Conservation (phyloP, 2,113 vertebrate species). For the Ibidorhyncha struthersii region DNA sequence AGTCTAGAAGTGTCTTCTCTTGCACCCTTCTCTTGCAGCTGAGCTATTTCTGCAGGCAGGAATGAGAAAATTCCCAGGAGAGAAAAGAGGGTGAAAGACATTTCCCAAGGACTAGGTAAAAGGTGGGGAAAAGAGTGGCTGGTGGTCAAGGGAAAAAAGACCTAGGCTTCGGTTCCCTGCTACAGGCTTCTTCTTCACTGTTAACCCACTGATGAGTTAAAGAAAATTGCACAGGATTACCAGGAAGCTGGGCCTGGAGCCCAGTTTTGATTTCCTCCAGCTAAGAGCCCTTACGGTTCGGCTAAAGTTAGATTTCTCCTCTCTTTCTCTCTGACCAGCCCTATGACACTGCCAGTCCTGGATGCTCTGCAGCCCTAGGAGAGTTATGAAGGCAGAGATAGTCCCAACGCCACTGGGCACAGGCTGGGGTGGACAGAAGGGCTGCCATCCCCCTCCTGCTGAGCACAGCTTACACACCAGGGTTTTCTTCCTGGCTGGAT, state of each 20-base stretch:
- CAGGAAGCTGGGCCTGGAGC: background rate
- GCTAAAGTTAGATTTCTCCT: constrained; percentile 24
- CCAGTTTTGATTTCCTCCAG: background rate
- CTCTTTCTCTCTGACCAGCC: background rate
- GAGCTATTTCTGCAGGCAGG: background rate
- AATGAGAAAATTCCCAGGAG: background rate
- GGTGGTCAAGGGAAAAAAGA: background rate
- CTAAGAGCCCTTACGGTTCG: background rate
- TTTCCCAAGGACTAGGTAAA: background rate
- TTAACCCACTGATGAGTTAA: background rate
- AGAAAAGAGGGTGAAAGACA: background rate
- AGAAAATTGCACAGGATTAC: background rate
- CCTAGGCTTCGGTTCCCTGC: background rate
- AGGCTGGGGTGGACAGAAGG: background rate
- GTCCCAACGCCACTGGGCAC: background rate
- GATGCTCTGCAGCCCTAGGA: background rate
- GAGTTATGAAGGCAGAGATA: background rate
- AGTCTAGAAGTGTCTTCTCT: background rate
- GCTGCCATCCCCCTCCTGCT: background rate
- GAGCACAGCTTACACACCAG: background rate
- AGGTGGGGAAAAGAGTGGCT: background rate
- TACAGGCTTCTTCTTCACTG: background rate
- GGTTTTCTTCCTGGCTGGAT: background rate
- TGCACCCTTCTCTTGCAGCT: background rate
- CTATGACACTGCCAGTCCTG: background rate